Percentiles rank a stretch among this genome's conserved stretches.
Evolutionary conservation across 2,797 vertebrate species (phyloP).

Genomic region (Sebastiscus albofasciatus): DNA sequence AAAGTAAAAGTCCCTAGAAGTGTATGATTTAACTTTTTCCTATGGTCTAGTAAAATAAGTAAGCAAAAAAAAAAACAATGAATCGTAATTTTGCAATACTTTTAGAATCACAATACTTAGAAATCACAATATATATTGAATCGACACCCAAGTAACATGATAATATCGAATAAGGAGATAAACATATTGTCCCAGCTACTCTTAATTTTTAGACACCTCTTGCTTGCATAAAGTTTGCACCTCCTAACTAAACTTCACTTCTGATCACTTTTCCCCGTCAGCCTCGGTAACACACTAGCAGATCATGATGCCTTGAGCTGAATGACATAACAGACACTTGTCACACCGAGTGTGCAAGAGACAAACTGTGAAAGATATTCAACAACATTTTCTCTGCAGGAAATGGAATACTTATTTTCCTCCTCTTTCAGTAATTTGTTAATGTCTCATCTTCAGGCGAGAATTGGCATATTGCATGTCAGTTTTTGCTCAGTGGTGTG

Average conservation of each 20-base stretch:
- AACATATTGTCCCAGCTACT: background rate
- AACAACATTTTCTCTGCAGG: conserved; percentile 12
- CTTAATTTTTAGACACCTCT: background rate
- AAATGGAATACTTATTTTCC: conserved; percentile 32
- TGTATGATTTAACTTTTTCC: too few relatives aligned
- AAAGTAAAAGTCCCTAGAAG: too few relatives aligned
- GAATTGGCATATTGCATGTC: conserved; percentile 70
- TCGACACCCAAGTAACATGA: too few relatives aligned
- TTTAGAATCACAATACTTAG: too few relatives aligned
- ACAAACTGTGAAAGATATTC: conserved; percentile 25
- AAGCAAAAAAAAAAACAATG: too few relatives aligned
- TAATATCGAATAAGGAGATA: too few relatives aligned
- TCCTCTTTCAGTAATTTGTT: conserved; percentile 51
- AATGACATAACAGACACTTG: conserved; percentile 16
- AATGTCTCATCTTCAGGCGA: conserved; percentile 61
- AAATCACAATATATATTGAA: too few relatives aligned
- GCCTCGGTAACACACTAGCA: background rate
- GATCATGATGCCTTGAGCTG: conserved; percentile 21
- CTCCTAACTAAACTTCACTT: conserved; percentile 2
- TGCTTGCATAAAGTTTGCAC: conserved; percentile 7
- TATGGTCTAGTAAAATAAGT: too few relatives aligned
- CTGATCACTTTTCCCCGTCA: background rate
- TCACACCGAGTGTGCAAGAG: conserved; percentile 8
- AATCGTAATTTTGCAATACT: too few relatives aligned
- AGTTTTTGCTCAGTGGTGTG: conserved; percentile 49